phyloP scores from a whole-genome alignment of 2,888 invertebrate genomes.

The Papilio protenor region DNA sequence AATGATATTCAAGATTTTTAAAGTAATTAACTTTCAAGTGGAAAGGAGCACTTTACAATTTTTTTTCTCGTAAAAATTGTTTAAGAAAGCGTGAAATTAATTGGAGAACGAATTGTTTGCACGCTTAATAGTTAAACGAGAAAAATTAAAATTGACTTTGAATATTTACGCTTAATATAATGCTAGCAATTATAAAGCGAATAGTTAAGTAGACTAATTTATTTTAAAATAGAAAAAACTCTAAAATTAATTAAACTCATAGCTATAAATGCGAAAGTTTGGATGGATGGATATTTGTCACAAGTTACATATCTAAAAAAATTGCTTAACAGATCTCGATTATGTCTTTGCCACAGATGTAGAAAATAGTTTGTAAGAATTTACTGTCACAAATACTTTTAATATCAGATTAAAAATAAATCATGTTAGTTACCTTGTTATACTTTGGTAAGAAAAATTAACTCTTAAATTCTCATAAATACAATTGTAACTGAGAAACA shows the following conservation, averaged over 20 bases:
- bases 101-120: conserved; percentile 49
- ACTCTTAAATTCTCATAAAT: conserved; percentile 60
- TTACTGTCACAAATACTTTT: neutral
- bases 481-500: conserved; percentile 56
- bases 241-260: neutral
- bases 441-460: conserved; percentile 29
- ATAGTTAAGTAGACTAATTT: neutral
- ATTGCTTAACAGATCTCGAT: too few species aligned
- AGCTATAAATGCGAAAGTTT: too few species aligned
- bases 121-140: conserved; percentile 14
- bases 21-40: conserved; percentile 26
- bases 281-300: too few species aligned
- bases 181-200: neutral
- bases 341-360: too few species aligned
- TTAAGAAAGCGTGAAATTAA: conserved; percentile 53
- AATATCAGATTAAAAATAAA: neutral
- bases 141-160: conserved; percentile 9
- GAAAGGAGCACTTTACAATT: neutral
- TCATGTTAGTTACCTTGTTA: neutral
- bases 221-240: neutral
- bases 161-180: neutral
- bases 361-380: too few species aligned
- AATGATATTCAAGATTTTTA: conserved; percentile 11
- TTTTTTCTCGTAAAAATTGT: conserved; percentile 51
- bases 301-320: too few species aligned